A percentile compares a stretch with the other conserved stretches of the same genome.
These are phyloP conservation scores for Nephrotoma flavescens DNA, from an alignment of 2,888 invertebrate genomes.

Conservation along the genomic window DNA sequence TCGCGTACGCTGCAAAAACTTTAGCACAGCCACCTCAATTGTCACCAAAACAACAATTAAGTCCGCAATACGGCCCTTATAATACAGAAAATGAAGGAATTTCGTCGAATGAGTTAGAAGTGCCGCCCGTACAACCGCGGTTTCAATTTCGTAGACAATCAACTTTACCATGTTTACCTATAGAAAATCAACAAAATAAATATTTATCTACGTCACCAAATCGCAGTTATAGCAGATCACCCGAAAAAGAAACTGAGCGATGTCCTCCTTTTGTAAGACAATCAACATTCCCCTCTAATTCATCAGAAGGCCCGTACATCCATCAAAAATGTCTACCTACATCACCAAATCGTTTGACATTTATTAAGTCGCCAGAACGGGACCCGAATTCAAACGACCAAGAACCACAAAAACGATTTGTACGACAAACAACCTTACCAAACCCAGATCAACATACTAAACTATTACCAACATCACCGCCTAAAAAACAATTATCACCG, in stretches of 20 bases:
- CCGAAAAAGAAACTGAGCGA: slow-evolving; percentile 24
- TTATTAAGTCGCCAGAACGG: slow-evolving; percentile 11
- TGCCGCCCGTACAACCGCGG: slow-evolving; percentile 4
- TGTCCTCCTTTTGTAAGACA: slow-evolving; percentile 29
- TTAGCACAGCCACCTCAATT: slow-evolving; percentile 18
- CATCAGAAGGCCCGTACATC: slow-evolving; percentile 12
- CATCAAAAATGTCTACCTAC: slow-evolving; percentile 23
- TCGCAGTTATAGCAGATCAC: slow-evolving; percentile 27
- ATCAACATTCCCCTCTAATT: slow-evolving; percentile 27
- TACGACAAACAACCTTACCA: slow-evolving; percentile 28
- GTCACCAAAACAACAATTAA: slow-evolving; percentile 22
- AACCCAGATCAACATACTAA: slow-evolving; percentile 31
- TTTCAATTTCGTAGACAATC: slow-evolving; percentile 27
- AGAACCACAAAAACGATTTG: slow-evolving; percentile 16
- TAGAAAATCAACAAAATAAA: slow-evolving; percentile 10
- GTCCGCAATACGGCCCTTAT: slow-evolving; percentile 13
- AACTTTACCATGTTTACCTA: slow-evolving; percentile 25
- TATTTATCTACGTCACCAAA: slow-evolving; percentile 31
- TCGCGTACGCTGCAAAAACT: slow-evolving; percentile 22
- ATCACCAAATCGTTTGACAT: slow-evolving; percentile 20
- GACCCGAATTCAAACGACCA: slow-evolving; percentile 15
- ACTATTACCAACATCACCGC: slow-evolving; percentile 29
- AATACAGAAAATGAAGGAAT: slow-evolving; percentile 12
- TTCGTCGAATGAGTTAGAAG: slow-evolving; percentile 3
- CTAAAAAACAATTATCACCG: slow-evolving; percentile 29